A percentile compares a stretch with the other conserved stretches of the same genome.
Conservation (phyloP, 64 coral and sea anemone species). For the Stichodactyla helianthus region DNA sequence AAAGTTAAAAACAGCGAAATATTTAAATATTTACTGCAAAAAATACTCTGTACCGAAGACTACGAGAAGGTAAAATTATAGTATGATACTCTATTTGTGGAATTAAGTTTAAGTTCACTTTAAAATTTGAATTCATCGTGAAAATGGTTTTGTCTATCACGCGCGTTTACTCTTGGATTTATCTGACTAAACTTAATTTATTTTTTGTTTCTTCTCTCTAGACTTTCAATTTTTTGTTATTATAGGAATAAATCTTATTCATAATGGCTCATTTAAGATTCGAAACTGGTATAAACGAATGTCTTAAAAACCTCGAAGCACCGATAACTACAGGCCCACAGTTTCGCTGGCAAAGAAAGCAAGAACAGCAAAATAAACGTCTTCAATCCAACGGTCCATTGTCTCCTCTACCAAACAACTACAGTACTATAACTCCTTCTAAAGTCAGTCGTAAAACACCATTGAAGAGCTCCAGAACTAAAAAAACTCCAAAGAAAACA, state of each 20-base stretch:
- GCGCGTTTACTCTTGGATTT: background rate
- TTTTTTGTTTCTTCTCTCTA: background rate
- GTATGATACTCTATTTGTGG: background rate
- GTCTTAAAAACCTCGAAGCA: conserved; percentile 56
- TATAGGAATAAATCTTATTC: background rate
- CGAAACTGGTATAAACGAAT: conserved; percentile 52
- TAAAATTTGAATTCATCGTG: background rate
- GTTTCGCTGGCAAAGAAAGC: conserved; percentile 59
- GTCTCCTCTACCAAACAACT: conserved; percentile 40
- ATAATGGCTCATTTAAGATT: conserved; percentile 44
- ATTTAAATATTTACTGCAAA: background rate
- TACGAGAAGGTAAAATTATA: background rate
- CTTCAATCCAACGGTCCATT: conserved; percentile 21
- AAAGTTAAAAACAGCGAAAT: background rate
- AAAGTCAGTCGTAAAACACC: conserved; percentile 21
- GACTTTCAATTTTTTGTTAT: background rate
- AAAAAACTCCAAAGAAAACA: conserved; percentile 51
- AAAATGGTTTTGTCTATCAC: background rate
- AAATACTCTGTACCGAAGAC: background rate
- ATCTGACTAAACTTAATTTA: background rate
- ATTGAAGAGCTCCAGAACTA: conserved; percentile 4
- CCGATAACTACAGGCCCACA: conserved; percentile 34
- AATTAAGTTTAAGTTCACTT: background rate
- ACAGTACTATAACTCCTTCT: background rate
- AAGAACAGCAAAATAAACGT: conserved; percentile 18